These are phyloP conservation scores for Malthinus flaveolus DNA, from an alignment of 2,888 invertebrate genomes.

Conservation along the genomic window DNA sequence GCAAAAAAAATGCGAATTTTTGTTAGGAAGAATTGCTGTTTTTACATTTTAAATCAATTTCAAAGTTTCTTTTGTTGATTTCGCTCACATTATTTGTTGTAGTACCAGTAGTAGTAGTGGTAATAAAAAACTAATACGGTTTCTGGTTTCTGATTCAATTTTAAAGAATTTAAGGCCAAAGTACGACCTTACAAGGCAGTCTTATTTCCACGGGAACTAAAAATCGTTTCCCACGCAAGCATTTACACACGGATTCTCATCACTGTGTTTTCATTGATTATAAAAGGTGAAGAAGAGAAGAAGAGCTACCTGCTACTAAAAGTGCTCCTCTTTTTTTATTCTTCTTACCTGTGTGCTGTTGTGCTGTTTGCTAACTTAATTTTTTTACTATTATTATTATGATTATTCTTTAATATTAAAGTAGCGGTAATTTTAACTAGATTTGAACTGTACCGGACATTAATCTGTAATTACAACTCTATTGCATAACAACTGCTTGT, in stretches of 20 bases:
- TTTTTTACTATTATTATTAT: conserved; percentile 4
- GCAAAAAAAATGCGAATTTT: too few relatives aligned
- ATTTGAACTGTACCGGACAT: too few relatives aligned
- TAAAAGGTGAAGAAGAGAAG: conserved; percentile 5
- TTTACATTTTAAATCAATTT: too few relatives aligned
- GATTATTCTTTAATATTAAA: not conserved
- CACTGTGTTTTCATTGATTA: not conserved
- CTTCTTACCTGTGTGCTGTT: not conserved
- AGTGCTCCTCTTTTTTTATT: conserved; percentile 4
- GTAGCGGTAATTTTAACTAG: too few relatives aligned
- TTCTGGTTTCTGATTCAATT: conserved; percentile 17
- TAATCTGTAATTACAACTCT: too few relatives aligned
- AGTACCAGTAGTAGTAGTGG: not conserved
- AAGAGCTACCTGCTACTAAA: conserved; percentile 17
- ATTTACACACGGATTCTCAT: conserved; percentile 25
- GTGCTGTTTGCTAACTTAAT: not conserved
- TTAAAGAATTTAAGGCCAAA: conserved; percentile 20
- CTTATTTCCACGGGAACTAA: conserved; percentile 34
- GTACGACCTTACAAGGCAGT: conserved; percentile 38
- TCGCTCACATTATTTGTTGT: not conserved
- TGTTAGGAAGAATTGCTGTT: too few relatives aligned
- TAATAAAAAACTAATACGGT: conserved; percentile 7
- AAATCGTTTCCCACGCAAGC: conserved; percentile 32
- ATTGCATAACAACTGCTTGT: too few relatives aligned
- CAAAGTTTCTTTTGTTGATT: too few relatives aligned